These are phyloP conservation scores for Burhinus oedicnemus DNA, from an alignment of 2,113 vertebrate genomes.

Conservation along the genomic window DNA sequence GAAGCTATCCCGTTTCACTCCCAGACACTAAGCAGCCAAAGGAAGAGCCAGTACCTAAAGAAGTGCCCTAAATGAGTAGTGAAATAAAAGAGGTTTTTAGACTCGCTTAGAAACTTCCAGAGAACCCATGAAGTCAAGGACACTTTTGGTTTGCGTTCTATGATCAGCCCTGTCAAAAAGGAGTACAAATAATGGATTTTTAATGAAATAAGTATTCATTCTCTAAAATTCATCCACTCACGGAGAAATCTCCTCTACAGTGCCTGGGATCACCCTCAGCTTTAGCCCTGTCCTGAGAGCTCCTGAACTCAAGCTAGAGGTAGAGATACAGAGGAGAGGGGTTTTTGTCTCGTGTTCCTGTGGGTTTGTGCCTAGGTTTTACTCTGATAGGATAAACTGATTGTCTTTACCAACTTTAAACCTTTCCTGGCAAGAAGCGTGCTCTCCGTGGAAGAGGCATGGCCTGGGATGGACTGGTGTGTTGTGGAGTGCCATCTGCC, in stretches of 20 bases:
- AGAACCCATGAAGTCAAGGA: neutral
- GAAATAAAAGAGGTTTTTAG: neutral
- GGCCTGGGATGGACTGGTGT: neutral
- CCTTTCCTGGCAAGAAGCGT: neutral
- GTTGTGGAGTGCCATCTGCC: neutral
- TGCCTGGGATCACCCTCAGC: neutral
- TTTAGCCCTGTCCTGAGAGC: neutral
- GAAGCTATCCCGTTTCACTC: neutral
- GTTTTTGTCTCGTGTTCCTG: rapidly evolving
- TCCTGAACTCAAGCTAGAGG: neutral
- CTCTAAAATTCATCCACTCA: neutral
- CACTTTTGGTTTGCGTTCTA: neutral
- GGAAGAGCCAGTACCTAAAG: neutral
- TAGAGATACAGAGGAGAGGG: neutral
- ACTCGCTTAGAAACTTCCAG: neutral
- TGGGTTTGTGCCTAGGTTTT: neutral
- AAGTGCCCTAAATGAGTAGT: neutral
- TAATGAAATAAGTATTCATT: neutral
- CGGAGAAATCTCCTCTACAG: neutral
- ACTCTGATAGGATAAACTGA: neutral
- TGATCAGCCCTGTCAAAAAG: neutral
- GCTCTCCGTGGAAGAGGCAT: neutral
- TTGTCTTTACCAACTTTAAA: neutral
- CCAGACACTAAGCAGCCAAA: neutral
- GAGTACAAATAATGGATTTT: neutral